These are phyloP conservation scores for Synchiropus splendidus DNA, from an alignment of 2,113 vertebrate genomes.

Conservation along the genomic window DNA sequence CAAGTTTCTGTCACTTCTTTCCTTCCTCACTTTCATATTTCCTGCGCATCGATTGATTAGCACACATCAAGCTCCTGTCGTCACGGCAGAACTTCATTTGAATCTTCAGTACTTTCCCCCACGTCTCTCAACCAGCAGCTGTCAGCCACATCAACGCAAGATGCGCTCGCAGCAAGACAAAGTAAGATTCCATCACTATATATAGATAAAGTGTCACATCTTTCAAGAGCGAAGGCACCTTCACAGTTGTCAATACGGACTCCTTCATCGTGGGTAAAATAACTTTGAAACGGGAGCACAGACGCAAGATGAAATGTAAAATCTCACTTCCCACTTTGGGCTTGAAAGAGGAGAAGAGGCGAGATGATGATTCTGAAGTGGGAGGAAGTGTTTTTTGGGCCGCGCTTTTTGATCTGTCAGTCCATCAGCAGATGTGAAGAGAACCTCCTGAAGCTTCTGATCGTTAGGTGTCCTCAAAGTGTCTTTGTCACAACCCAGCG, in stretches of 20 bases:
- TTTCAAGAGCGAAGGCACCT: conserved; percentile 55
- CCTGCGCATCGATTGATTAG: conserved; percentile 61
- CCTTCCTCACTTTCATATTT: conserved; percentile 11
- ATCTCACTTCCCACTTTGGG: conserved; percentile 48
- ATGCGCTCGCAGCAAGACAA: conserved; percentile 42
- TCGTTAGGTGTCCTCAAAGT: conserved; percentile 69
- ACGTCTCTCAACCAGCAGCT: conserved; percentile 66
- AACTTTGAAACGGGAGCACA: conserved; percentile 47
- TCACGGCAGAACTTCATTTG: conserved; percentile 56
- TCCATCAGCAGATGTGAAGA: conserved; percentile 48
- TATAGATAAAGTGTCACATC: conserved; percentile 65
- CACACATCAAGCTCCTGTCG: conserved; percentile 56
- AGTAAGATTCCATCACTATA: conserved; percentile 66
- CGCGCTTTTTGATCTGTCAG: conserved; percentile 56
- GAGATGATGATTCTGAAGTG: conserved; percentile 54
- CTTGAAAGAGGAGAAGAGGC: conserved; percentile 47
- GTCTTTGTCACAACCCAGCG: conserved; percentile 62
- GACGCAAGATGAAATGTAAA: conserved; percentile 49
- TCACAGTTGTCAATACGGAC: conserved; percentile 58
- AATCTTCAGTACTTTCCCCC: conserved; percentile 48
- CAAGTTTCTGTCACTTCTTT: conserved; percentile 55
- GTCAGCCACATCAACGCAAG: conserved; percentile 61
- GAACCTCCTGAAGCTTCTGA: conserved; percentile 54
- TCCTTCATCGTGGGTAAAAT: conserved; percentile 59
- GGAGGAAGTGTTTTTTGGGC: conserved; percentile 51